phyloP scores from a whole-genome alignment of 92 coral and sea anemone species.

The Bergia puertoricense region DNA sequence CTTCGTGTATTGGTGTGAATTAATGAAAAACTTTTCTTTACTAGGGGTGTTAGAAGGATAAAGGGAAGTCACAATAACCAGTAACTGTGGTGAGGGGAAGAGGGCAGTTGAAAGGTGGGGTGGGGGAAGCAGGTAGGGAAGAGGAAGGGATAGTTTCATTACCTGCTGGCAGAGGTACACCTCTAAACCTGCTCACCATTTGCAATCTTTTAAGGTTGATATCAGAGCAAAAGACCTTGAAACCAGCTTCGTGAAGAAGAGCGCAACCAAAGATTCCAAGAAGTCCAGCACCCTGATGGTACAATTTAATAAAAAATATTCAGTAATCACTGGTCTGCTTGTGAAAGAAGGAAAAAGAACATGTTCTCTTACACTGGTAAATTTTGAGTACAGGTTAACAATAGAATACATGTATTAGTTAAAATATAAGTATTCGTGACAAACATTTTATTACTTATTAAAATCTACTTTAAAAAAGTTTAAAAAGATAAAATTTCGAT shows the following conservation, averaged over 20 bases:
- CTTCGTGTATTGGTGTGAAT: no score
- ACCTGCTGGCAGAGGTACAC: slow-evolving; percentile 81
- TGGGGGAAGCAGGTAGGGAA: neutral
- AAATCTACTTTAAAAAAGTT: no score
- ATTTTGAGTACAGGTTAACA: no score
- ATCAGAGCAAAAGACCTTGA: slow-evolving; percentile 86
- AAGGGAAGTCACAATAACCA: neutral
- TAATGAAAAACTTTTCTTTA: no score
- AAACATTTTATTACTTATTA: no score
- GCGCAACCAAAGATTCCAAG: slow-evolving; percentile 93
- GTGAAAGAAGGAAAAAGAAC: neutral
- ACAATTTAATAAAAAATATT: neutral
- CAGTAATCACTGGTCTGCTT: neutral
- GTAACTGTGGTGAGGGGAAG: neutral
- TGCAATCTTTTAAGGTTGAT: slow-evolving; percentile 74
- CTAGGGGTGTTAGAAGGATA: no score
- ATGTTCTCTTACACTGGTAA: no score
- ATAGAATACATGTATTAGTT: no score
- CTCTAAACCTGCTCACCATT: slow-evolving; percentile 79
- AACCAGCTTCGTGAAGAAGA: slow-evolving; percentile 88
- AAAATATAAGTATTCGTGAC: no score
- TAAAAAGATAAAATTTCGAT: no score
- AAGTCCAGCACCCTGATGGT: slow-evolving; percentile 86
- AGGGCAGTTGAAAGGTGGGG: neutral
- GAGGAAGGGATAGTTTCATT: neutral